A percentile compares a stretch with the other conserved stretches of the same genome.
Conservation (phyloP, 2,113 vertebrate genomes). For the Orcinus orca region DNA sequence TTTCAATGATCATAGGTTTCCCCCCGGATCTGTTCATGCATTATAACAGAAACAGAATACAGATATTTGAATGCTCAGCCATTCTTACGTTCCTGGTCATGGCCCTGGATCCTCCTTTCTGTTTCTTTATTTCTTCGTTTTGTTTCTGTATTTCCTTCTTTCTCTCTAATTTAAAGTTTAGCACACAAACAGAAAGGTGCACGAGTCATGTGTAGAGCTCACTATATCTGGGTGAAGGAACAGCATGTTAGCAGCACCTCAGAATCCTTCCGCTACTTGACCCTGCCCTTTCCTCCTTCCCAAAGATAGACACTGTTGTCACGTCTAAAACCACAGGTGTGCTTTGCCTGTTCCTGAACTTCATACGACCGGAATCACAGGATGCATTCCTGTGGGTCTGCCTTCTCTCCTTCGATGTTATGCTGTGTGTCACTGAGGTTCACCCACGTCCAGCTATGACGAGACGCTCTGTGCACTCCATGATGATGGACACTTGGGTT, state of each 20-base stretch:
- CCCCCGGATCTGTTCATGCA: not conserved
- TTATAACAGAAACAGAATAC: fast-evolving
- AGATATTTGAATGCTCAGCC: not conserved
- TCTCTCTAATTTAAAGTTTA: not conserved
- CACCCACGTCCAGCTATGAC: not conserved
- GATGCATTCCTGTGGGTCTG: not conserved
- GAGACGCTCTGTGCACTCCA: not conserved
- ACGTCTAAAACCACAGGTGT: not conserved
- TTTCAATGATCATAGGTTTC: not conserved
- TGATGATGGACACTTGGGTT: fast-evolving
- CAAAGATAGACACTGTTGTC: not conserved
- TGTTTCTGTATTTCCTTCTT: not conserved
- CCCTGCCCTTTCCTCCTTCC: not conserved
- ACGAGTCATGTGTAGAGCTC: not conserved
- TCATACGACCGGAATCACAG: not conserved
- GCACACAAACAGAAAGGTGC: not conserved
- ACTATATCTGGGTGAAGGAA: too few species aligned
- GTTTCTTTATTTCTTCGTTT: not conserved
- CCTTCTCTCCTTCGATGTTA: not conserved
- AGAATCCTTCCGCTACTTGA: not conserved
- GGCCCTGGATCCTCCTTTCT: not conserved
- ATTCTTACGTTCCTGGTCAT: not conserved
- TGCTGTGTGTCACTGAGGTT: not conserved
- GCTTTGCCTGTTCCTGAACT: not conserved
- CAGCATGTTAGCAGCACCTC: not conserved